Evolutionary conservation across 2,888 invertebrate genomes (phyloP).

Genomic region (Perizoma flavofasciatum): DNA sequence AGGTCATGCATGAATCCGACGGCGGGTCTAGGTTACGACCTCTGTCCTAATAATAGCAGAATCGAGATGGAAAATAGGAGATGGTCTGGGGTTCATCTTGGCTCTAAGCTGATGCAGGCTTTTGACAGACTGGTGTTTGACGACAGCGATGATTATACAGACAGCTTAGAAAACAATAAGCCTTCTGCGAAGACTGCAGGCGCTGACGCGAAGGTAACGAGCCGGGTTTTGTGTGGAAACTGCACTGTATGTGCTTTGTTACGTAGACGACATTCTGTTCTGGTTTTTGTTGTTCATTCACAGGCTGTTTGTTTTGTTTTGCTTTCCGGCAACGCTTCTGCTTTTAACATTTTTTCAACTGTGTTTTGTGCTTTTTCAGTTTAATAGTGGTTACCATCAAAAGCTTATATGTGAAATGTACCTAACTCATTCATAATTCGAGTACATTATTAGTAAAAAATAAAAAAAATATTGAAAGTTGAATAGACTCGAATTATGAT

Average conservation of each 20-base stretch:
- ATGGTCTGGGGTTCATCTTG: slow-evolving; percentile 89
- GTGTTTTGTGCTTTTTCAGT: slow-evolving; percentile 33
- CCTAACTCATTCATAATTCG: too few species aligned
- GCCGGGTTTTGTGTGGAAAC: slow-evolving; percentile 49
- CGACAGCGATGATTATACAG: slow-evolving; percentile 89
- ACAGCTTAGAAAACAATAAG: slow-evolving; percentile 87
- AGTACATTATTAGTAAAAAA: too few species aligned
- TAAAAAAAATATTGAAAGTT: too few species aligned
- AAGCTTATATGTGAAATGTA: too few species aligned
- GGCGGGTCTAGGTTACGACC: slow-evolving; percentile 70
- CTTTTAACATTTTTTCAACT: slow-evolving; percentile 48
- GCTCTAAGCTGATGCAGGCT: slow-evolving; percentile 88
- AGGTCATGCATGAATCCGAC: slow-evolving; percentile 88
- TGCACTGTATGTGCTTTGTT: slow-evolving; percentile 49
- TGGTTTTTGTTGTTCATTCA: slow-evolving; percentile 49
- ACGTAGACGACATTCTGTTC: slow-evolving; percentile 44
- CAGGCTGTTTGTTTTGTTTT: slow-evolving; percentile 47
- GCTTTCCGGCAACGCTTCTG: slow-evolving; percentile 45
- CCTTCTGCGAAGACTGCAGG: slow-evolving; percentile 78
- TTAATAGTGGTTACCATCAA: too few species aligned
- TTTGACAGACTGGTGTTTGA: slow-evolving; percentile 87
- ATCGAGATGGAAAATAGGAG: slow-evolving; percentile 84
- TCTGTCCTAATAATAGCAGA: slow-evolving; percentile 77
- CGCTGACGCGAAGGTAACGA: slow-evolving; percentile 76
- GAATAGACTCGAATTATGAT: too few species aligned